These are phyloP conservation scores for Sipunculus nudus DNA, from an alignment of 2,888 invertebrate species.

Conservation along the genomic window DNA sequence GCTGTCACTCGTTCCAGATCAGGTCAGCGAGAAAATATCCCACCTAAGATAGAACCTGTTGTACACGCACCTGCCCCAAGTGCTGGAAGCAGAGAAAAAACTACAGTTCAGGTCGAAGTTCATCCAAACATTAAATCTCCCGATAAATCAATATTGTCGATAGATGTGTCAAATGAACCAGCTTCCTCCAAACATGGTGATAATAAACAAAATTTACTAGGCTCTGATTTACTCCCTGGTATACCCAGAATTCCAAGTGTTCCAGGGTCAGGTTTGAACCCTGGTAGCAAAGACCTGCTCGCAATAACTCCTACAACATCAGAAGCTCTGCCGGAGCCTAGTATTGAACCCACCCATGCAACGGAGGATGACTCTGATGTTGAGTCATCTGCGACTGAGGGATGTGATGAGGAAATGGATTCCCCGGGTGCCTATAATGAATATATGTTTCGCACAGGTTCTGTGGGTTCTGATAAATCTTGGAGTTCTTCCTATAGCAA, in stretches of 20 bases:
- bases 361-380: conserved; percentile 24
- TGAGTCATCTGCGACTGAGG: conserved; percentile 38
- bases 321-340: conserved; percentile 27
- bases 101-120: no score
- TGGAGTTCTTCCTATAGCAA: conserved; percentile 20
- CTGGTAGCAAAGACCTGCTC: conserved; percentile 18
- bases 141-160: no score
- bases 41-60: no score
- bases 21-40: no score
- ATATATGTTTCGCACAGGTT: conserved; percentile 23
- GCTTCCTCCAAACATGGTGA: neutral
- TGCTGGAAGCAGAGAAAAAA: no score
- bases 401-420: conserved; percentile 35
- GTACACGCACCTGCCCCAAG: no score
- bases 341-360: conserved; percentile 10
- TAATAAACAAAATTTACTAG: no score
- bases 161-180: conserved; percentile 7
- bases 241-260: conserved; percentile 22
- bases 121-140: no score
- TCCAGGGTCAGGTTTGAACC: neutral
- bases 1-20: no score
- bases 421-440: conserved; percentile 7
- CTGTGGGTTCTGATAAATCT: conserved; percentile 31
- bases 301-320: conserved; percentile 36
- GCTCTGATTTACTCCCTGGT: conserved; percentile 19